These are phyloP conservation scores for Psammodynastes pulverulentus DNA, from an alignment of 2,113 vertebrate species.

Conservation along the genomic window DNA sequence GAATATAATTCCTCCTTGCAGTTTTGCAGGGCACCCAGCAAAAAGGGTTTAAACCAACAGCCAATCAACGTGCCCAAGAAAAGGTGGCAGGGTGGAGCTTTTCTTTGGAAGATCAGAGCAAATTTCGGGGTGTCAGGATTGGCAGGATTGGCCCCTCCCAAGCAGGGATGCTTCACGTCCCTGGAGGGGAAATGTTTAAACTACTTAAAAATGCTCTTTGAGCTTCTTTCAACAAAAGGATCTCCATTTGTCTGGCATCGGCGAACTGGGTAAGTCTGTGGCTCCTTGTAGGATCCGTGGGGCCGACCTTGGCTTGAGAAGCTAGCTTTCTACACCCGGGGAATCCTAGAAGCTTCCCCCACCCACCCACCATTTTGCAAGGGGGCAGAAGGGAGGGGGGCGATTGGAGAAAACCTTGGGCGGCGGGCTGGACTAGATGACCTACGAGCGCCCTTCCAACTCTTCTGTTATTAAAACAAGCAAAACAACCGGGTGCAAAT, in stretches of 20 bases:
- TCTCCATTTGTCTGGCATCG: no score
- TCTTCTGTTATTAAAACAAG: no score
- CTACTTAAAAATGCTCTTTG: conserved; percentile 3
- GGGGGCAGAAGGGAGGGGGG: no score
- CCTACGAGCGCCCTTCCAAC: no score
- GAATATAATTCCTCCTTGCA: background rate
- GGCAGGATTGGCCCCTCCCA: background rate
- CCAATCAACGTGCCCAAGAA: background rate
- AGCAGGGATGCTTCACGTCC: background rate
- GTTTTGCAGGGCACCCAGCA: background rate
- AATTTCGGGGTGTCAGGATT: background rate
- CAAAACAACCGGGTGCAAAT: no score
- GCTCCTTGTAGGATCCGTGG: no score
- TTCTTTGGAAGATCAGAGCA: background rate
- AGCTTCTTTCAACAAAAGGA: background rate
- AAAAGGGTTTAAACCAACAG: background rate
- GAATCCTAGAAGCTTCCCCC: background rate
- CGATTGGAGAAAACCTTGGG: background rate
- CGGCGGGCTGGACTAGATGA: no score
- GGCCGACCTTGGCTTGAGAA: background rate
- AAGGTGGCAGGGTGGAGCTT: background rate
- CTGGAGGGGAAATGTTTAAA: background rate
- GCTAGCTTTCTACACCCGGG: background rate
- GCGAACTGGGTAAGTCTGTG: background rate
- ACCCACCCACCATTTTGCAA: no score